Base-by-base conservation (phyloP, 2,888 invertebrate species). In the Leptopilina drosophilae region DNA sequence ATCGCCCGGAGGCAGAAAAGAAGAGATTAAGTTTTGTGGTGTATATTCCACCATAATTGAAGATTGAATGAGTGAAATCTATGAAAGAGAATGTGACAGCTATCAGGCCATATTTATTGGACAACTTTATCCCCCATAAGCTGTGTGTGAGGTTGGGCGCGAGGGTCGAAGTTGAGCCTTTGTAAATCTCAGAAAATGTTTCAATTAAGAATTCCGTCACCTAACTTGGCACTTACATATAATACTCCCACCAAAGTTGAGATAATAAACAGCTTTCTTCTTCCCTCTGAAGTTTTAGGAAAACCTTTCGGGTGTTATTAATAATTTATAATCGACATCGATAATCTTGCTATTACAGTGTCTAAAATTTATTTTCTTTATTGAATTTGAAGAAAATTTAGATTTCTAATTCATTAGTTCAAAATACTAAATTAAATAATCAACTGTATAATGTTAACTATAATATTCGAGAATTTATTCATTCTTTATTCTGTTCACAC, bases 111-210 rank as follows among this genome's bases (percentile, higher is more conserved):
- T 82, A 83, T 84, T 84, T 84, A 84, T 84, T 81, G 67, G 80
- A 79, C 81, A 79, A 79, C 80, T 83, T 82, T 78, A 81, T 83
- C 84, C 80, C 84, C 80, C 77, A 76, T 78, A 80, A 80, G 77
- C 69, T 59, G 78, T 64, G 69, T 59, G 78, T 56, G 69, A 64
- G 59, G 67, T 64, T 78, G 73, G 62, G 75, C 11, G 49, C 73
- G 42, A 76, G 76, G 26, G 66, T 65, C 20, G 65, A 56, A 59
- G 67, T 78, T 77, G 65, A 73, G 67, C 76, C 76, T 78, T 20
- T 59, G 56, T 66, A 77, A 76, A 65, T 80, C 76, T 65, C 49
- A 46, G 66, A 78, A 78, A 80, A 80, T 77, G 62, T 81, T 81
- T 77, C 77, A 80, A 80, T 73, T 73, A 73, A 73, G 73, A 73